Evolutionary conservation across 2,113 vertebrate species (phyloP).

Genomic region (Poecile atricapillus): DNA sequence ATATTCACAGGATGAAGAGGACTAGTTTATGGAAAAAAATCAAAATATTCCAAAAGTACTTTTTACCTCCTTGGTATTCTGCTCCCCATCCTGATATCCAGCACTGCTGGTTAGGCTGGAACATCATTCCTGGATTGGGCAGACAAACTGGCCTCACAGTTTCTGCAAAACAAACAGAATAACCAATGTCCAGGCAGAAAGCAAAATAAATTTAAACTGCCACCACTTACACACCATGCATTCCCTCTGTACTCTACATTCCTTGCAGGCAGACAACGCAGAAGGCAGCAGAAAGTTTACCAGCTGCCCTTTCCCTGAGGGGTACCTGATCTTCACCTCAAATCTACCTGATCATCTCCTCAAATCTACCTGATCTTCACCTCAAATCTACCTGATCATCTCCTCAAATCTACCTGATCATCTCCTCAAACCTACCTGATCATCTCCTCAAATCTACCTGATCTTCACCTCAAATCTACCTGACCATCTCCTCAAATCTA

Average conservation of each 20-base stretch:
- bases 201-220: not conserved
- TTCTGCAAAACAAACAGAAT: conserved; percentile 45
- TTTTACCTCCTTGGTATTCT: conserved; percentile 72
- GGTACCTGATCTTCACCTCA: not conserved
- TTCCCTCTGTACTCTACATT: not conserved
- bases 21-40: not conserved
- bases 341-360: not conserved
- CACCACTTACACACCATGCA: not conserved
- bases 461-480: not conserved
- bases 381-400: not conserved
- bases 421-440: not conserved
- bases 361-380: not conserved
- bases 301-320: not conserved
- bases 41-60: not conserved
- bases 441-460: too few species aligned
- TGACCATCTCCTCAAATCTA: too few species aligned
- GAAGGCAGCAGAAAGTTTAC: not conserved
- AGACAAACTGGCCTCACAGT: conserved; percentile 68
- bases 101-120: conserved; percentile 44
- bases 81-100: conserved; percentile 83
- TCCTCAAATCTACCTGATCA: not conserved
- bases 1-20: not conserved
- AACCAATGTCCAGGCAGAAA: not conserved
- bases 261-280: not conserved
- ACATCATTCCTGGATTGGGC: conserved; percentile 74